These are phyloP conservation scores for Drosophila formosana DNA, from an alignment of 2,888 invertebrate species.

Conservation along the genomic window DNA sequence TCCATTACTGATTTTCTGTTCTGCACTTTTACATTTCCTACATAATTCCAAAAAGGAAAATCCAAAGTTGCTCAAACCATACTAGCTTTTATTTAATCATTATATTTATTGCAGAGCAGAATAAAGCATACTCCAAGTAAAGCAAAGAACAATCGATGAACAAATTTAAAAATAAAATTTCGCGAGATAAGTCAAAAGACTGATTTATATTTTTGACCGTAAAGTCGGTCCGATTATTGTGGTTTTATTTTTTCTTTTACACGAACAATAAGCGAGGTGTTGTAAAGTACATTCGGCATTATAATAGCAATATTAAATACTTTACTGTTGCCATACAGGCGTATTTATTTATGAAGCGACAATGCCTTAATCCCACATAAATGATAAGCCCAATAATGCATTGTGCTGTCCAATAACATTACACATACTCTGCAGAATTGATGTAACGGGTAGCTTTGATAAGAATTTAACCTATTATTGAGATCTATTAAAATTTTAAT, in stretches of 20 bases:
- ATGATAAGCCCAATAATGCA: slow-evolving; percentile 35
- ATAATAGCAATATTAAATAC: slow-evolving; percentile 29
- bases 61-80: no score
- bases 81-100: no score
- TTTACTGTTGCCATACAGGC: slow-evolving; percentile 24
- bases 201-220: neutral
- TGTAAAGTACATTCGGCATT: slow-evolving; percentile 17
- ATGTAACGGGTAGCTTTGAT: neutral
- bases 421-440: slow-evolving; percentile 18
- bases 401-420: slow-evolving; percentile 9
- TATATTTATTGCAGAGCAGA: no score
- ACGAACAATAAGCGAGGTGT: slow-evolving; percentile 1
- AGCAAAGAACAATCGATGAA: no score
- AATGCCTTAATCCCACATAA: slow-evolving; percentile 41
- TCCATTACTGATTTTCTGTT: no score
- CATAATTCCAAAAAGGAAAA: no score
- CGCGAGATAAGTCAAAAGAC: neutral
- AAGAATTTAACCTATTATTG: neutral
- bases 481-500: no score
- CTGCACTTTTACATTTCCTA: no score
- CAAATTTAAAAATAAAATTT: neutral
- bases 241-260: neutral
- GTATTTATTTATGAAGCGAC: slow-evolving; percentile 22
- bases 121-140: no score
- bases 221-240: neutral